Base-by-base conservation (phyloP, 2,797 vertebrate species). In the Peromyscus aztecus region DNA sequence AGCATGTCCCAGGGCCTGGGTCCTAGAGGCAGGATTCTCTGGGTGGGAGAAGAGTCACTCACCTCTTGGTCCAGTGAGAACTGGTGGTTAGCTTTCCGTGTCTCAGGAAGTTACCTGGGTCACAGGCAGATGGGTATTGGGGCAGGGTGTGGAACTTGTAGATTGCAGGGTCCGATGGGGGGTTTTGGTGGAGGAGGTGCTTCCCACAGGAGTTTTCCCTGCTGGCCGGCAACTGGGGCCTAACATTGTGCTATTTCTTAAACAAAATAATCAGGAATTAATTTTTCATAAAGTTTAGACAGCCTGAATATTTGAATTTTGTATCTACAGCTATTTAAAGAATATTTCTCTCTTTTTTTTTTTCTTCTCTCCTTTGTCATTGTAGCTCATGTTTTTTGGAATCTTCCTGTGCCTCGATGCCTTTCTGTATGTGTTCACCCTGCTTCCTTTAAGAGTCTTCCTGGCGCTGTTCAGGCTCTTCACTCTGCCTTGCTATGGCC, bases 381-480 rank as follows among this genome's bases (percentile, higher is more conserved):
- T 98, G 61, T 98, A 99, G 99, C 98, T 99, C 98, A 99, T 99
- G 99, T 94, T 99, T 95, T 99, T 99, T 91, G 99, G 99, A 96
- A 99, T 99, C 98, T 99, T 99, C 98, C 98, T 99, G 98, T 99
- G 99, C 98, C 99, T 99, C 98, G 99, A 99, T 73, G 99, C 99
- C 34, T 99, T 99, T 99, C 99, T 99, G 61, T 99, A 99, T 34
- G 99, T 99, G 95, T 99, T 99, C 98, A 99, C 99, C 14, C 98
- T 99, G 89, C 99, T 99, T 95, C 99, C 99, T 69, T 98, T 99
- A 92, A 98, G 99, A 98, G 99, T 99, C 83, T 98, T 99, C 97
- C 99, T 99, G 98, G 99, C 99, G 3, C 95, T 99, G 69, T 99
- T 99, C 96, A 98, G 99, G 94, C 99, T 99, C 98, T 97, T 99